Evolutionary conservation across 2,113 vertebrate species (phyloP), one percentile per base, ranked within the genome.

Genomic region (Thymallus thymallus): DNA sequence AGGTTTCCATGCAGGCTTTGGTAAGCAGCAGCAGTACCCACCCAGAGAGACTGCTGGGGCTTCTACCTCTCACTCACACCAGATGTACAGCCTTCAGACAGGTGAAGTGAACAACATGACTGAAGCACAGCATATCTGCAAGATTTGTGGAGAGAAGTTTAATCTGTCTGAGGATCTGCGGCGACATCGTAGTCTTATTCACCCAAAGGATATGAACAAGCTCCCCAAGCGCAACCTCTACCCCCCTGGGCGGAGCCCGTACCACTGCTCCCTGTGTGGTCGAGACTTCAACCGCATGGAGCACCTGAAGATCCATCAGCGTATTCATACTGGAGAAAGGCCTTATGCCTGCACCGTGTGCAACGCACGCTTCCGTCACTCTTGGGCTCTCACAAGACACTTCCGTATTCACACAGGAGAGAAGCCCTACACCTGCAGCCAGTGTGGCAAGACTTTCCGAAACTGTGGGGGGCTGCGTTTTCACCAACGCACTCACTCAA

Each of bases 251-350:
- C 79, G 76, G 10, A 82, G 81, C 66, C 76, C 73, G 0, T 84
- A 86, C 73, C 82, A 78, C 68, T 88, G 86, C 48, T 67, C 76
- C 24, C 70, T 80, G 55, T 88, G 86, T 2, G 81, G 81, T 30
- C 77, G 85, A 29, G 85, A 82, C 74, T 88, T 88, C 76, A 86
- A 86, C 77, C 86, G 86, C 48, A 81, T 82, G 75, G 84, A 87
- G 61, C 84, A 87, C 75, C 80, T 87, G 18, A 87, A 87, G 78
- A 87, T 85, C 61, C 86, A 87, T 58, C 86, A 87, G 71, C 81
- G 86, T 75, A 88, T 88, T 46, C 86, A 88, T 78, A 88, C 86
- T 1, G 86, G 86, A 16, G 86, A 88, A 76, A 78, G 83, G 48
- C 86, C 86, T 0, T 88, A 88, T 9, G 78, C 73, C 9, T 88